Percentiles rank a stretch among this genome's conserved stretches.
These are phyloP conservation scores for Nymphicus hollandicus DNA, from an alignment of 2,113 vertebrate genomes.

Conservation along the genomic window DNA sequence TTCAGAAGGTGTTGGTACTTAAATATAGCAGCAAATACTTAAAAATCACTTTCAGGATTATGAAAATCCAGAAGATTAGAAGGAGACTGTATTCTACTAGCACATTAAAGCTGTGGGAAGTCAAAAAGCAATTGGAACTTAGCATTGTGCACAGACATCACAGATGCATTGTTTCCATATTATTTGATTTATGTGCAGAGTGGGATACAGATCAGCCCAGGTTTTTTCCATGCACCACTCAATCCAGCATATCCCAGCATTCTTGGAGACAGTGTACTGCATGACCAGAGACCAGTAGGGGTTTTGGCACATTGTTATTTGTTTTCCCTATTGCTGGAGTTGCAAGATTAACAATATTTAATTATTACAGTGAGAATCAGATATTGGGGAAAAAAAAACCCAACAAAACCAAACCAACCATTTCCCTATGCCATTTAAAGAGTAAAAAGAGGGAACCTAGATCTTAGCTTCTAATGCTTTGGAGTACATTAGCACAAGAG, in stretches of 20 bases:
- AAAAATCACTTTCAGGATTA: constrained; percentile 8
- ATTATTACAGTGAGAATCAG: background rate
- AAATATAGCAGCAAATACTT: background rate
- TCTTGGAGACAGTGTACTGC: background rate
- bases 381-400: background rate
- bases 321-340: background rate
- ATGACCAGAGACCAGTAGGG: background rate
- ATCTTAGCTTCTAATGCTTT: background rate
- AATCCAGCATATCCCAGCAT: background rate
- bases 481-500: background rate
- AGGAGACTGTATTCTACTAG: constrained; percentile 15
- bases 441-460: background rate
- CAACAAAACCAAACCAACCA: background rate
- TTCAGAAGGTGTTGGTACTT: background rate
- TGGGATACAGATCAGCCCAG: background rate
- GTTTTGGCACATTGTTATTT: background rate
- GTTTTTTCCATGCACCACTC: background rate
- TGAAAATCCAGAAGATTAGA: background rate
- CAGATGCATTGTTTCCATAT: background rate
- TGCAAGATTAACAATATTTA: background rate
- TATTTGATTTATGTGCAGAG: background rate
- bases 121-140: background rate
- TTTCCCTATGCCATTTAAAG: background rate
- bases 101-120: constrained; percentile 40
- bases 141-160: background rate